Percentiles rank a stretch among this genome's conserved stretches.
These are phyloP conservation scores for Chalcis sispes DNA, from an alignment of 2,888 invertebrate genomes.

Conservation along the genomic window DNA sequence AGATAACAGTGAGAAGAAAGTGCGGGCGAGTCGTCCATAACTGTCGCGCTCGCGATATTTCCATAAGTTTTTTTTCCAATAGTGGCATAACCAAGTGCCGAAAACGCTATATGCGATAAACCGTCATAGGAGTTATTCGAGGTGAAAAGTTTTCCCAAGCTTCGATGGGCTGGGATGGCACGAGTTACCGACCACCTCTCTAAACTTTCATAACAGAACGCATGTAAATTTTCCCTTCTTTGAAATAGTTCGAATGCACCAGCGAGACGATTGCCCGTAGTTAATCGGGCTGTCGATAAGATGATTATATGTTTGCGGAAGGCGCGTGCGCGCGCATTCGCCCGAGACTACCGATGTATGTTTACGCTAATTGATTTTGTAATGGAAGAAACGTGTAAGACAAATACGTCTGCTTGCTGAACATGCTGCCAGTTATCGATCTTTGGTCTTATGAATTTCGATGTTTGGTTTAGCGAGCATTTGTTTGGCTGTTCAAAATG, in stretches of 20 bases:
- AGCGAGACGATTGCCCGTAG: constrained; percentile 16
- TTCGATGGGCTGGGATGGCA: neutral
- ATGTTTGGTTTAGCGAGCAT: neutral
- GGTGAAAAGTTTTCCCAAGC: too few relatives aligned
- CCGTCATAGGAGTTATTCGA: too few relatives aligned
- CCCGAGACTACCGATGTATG: constrained; percentile 4
- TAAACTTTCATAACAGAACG: too few relatives aligned
- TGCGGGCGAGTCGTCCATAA: too few relatives aligned
- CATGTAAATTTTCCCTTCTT: too few relatives aligned
- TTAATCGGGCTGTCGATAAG: constrained; percentile 43
- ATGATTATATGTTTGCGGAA: constrained; percentile 40
- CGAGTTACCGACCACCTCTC: too few relatives aligned
- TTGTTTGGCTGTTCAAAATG: constrained; percentile 16
- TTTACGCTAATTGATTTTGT: constrained; percentile 47
- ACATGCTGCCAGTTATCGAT: neutral
- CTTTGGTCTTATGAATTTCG: constrained; percentile 3
- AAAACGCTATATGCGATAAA: too few relatives aligned
- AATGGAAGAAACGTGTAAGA: constrained; percentile 51
- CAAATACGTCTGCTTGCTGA: constrained; percentile 12
- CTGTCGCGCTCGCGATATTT: too few relatives aligned
- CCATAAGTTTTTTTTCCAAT: too few relatives aligned
- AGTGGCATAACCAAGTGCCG: too few relatives aligned
- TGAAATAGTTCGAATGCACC: neutral
- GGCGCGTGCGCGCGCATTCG: constrained; percentile 1
- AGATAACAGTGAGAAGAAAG: too few relatives aligned